Evolutionary conservation across 2,888 invertebrate species (phyloP).

Genomic region (Lepidocyrtinus sp.): DNA sequence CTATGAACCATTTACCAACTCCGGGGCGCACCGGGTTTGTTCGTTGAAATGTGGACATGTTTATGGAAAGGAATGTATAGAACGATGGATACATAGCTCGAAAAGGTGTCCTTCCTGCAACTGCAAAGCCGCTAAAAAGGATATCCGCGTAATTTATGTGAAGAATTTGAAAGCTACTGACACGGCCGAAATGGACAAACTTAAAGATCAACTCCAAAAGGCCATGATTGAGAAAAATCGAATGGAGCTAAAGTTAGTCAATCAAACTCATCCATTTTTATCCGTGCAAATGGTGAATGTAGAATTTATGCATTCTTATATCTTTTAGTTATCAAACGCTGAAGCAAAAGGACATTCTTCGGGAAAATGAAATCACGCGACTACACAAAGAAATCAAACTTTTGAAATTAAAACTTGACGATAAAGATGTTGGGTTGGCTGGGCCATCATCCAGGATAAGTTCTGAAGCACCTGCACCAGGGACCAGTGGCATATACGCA

Average conservation of each 20-base stretch:
- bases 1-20: conserved; percentile 88
- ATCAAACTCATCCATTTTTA: conserved; percentile 73
- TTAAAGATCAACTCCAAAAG: conserved; percentile 78
- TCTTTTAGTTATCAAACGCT: too few relatives aligned
- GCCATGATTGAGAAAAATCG: conserved; percentile 74
- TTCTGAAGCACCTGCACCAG: too few relatives aligned
- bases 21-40: conserved; percentile 88
- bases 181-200: conserved; percentile 80
- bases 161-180: conserved; percentile 84
- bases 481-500: too few relatives aligned
- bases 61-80: conserved; percentile 87
- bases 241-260: conserved; percentile 77
- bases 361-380: conserved; percentile 48
- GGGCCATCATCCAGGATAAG: conserved; percentile 16
- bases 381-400: conserved; percentile 44
- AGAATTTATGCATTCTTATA: too few relatives aligned
- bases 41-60: conserved; percentile 93
- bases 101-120: conserved; percentile 92
- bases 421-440: too few relatives aligned
- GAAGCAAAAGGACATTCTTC: too few relatives aligned
- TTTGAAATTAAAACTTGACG: too few relatives aligned
- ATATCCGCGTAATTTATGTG: conserved; percentile 86
- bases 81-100: conserved; percentile 80
- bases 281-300: too few relatives aligned
- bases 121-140: conserved; percentile 78